Conservation (phyloP, 2,797 vertebrate genomes). For the Pangasius krempfi region DNA sequence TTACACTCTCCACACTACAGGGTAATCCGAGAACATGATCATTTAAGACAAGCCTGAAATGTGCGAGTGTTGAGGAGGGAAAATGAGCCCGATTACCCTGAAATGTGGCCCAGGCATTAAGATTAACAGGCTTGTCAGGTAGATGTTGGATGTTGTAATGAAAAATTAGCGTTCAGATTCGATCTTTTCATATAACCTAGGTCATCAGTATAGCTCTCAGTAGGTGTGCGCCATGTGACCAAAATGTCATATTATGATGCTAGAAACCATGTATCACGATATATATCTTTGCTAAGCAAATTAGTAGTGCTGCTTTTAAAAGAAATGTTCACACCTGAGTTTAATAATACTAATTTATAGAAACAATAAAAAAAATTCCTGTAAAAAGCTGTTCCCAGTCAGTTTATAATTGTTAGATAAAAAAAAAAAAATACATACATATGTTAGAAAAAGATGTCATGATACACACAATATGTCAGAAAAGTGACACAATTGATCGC, state of each 20-base stretch:
- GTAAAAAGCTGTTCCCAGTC: not conserved
- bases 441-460: not conserved
- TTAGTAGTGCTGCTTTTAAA: too few relatives aligned
- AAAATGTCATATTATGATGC: not conserved
- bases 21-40: conserved; percentile 6
- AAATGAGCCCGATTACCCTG: not conserved
- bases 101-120: not conserved
- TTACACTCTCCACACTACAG: not conserved
- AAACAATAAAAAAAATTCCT: too few relatives aligned
- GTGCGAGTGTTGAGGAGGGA: not conserved
- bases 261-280: not conserved
- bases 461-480: not conserved
- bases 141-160: not conserved
- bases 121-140: not conserved
- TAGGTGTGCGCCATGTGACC: not conserved
- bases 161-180: not conserved
- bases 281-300: not conserved
- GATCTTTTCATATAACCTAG: not conserved
- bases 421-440: too few relatives aligned
- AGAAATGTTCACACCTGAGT: too few relatives aligned
- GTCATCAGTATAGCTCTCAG: not conserved
- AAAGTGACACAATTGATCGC: not conserved
- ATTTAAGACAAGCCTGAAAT: not conserved
- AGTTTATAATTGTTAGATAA: not conserved
- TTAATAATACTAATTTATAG: too few relatives aligned